These are phyloP conservation scores for Ondatra zibethicus DNA, from an alignment of 2,113 vertebrate genomes.

Conservation along the genomic window DNA sequence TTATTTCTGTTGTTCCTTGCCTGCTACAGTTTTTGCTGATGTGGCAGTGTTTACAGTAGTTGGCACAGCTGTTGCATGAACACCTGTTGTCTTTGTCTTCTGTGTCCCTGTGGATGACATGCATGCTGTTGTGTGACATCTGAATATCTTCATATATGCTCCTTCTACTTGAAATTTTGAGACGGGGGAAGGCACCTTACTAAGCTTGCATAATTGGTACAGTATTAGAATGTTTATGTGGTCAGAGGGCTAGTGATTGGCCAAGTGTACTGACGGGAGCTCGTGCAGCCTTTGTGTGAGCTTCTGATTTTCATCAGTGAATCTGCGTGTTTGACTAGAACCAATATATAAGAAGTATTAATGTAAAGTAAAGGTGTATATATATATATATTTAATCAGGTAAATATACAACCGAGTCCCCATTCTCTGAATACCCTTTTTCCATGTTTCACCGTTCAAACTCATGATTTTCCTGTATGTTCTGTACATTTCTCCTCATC, in stretches of 20 bases:
- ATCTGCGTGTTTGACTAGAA: not conserved
- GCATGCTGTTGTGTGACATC: slow-evolving; percentile 79
- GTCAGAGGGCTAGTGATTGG: not conserved
- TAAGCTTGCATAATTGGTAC: not conserved
- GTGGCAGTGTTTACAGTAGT: slow-evolving; percentile 31
- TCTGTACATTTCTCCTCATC: not conserved
- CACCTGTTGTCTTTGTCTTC: slow-evolving; percentile 58
- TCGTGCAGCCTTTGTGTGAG: not conserved
- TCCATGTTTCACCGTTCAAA: slow-evolving; percentile 7
- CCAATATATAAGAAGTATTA: not conserved
- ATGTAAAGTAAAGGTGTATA: not conserved
- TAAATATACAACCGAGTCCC: not conserved
- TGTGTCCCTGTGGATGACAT: slow-evolving; percentile 58
- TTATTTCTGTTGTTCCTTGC: not conserved
- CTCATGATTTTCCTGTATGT: slow-evolving; percentile 6
- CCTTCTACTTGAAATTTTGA: not conserved
- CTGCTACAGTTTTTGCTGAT: slow-evolving; percentile 22
- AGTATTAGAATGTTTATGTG: not conserved
- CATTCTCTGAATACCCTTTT: not conserved
- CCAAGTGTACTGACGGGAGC: not conserved
- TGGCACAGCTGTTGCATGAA: slow-evolving; percentile 81
- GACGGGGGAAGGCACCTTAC: not conserved
- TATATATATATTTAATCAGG: too few relatives aligned
- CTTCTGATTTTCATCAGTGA: not conserved
- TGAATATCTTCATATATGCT: not conserved